These are phyloP conservation scores for Caenorhabditis angaria DNA, from an alignment of 2,888 invertebrate species.

Conservation along the genomic window DNA sequence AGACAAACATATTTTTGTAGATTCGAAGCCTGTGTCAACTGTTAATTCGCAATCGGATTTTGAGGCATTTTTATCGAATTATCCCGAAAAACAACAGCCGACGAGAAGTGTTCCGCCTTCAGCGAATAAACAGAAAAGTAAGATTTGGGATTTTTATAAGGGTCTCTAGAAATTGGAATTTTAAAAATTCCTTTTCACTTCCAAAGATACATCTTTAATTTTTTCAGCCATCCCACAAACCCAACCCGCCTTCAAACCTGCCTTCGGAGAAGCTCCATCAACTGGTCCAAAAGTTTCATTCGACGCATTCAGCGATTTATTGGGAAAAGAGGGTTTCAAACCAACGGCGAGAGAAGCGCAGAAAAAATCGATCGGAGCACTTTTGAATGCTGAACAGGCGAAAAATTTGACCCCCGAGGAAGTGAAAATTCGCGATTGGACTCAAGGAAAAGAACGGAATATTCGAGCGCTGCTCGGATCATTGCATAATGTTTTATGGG, in stretches of 20 bases:
- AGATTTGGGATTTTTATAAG: too few species aligned
- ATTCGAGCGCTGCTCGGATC: constrained; percentile 93
- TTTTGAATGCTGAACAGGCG: constrained; percentile 38
- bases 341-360: constrained; percentile 23
- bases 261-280: constrained; percentile 24
- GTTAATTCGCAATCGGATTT: constrained; percentile 45
- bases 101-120: not conserved
- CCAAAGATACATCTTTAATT: not conserved
- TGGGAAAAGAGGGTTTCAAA: constrained; percentile 47
- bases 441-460: constrained; percentile 93
- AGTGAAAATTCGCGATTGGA: constrained; percentile 79
- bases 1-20: constrained; percentile 12
- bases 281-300: constrained; percentile 23
- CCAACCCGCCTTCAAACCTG: constrained; percentile 26
- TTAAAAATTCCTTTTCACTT: not conserved
- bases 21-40: constrained; percentile 41
- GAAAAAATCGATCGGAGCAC: constrained; percentile 38
- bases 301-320: constrained; percentile 39
- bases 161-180: too few species aligned
- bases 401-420: constrained; percentile 47
- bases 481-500: constrained; percentile 80
- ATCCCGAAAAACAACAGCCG: constrained; percentile 30
- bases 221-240: not conserved
- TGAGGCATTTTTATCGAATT: constrained; percentile 39
- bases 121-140: constrained; percentile 9